phyloP scores from a whole-genome alignment of 2,113 vertebrate genomes.

The Barbus barbus region DNA sequence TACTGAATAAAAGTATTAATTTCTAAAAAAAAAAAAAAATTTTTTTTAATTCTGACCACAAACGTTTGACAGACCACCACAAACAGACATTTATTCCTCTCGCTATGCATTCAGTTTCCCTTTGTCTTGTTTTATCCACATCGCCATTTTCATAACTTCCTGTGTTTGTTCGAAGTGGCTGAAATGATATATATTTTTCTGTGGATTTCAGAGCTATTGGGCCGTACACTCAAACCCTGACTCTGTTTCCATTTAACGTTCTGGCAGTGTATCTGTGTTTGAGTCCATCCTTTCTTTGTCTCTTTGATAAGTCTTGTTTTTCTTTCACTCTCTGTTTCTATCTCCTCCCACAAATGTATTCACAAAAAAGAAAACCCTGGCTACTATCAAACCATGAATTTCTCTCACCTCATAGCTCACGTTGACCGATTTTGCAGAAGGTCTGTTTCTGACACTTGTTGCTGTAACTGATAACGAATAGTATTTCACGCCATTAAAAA shows the following conservation, averaged over 20 bases:
- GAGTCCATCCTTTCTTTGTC: constrained; percentile 5
- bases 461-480: background rate
- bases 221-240: background rate
- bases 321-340: constrained; percentile 1
- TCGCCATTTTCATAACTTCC: constrained; percentile 13
- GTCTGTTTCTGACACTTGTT: background rate
- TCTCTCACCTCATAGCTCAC: background rate
- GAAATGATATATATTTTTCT: background rate
- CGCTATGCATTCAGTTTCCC: background rate
- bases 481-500: background rate
- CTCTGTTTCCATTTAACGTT: background rate
- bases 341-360: constrained; percentile 7
- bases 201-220: background rate
- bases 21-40: background rate
- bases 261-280: background rate
- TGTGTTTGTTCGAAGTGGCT: constrained; percentile 3
- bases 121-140: background rate
- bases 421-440: background rate
- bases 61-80: background rate
- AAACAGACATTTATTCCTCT: background rate
- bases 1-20: background rate
- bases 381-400: too few relatives aligned
- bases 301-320: constrained; percentile 23
- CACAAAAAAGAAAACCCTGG: too few relatives aligned
- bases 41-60: background rate